These are phyloP conservation scores for Scomberomorus guttatus DNA, from an alignment of 2,797 vertebrate species.

Conservation along the genomic window DNA sequence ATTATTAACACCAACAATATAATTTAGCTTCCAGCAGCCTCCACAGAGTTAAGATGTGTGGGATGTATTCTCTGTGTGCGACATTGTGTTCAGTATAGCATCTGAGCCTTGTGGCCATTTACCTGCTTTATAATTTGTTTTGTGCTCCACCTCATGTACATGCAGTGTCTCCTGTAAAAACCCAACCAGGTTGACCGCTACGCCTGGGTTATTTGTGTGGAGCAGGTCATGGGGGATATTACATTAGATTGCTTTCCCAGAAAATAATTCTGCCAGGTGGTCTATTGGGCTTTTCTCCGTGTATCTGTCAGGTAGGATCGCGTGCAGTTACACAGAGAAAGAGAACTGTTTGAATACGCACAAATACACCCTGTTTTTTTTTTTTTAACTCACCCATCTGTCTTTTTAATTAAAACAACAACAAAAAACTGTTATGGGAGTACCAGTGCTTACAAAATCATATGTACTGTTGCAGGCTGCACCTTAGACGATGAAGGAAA, in stretches of 20 bases:
- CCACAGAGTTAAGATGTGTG: constrained; percentile 41
- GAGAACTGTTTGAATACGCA: constrained; percentile 67
- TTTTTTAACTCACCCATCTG: constrained; percentile 68
- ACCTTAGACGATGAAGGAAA: constrained; percentile 50
- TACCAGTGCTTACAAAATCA: constrained; percentile 36
- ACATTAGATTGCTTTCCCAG: constrained; percentile 86
- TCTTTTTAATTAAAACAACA: constrained; percentile 82
- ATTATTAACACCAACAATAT: constrained; percentile 73
- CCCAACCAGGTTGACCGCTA: constrained; percentile 71
- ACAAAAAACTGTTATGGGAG: constrained; percentile 62
- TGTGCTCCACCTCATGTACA: constrained; percentile 77
- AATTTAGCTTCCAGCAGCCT: constrained; percentile 69
- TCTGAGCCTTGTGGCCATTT: constrained; percentile 72
- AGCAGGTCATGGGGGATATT: constrained; percentile 81
- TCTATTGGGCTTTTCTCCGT: constrained; percentile 74
- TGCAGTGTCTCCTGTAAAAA: constrained; percentile 80
- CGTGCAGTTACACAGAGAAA: constrained; percentile 70
- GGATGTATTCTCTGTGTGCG: constrained; percentile 43
- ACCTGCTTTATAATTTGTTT: constrained; percentile 80
- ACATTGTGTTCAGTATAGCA: constrained; percentile 43
- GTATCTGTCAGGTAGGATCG: constrained; percentile 77
- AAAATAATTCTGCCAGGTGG: constrained; percentile 83
- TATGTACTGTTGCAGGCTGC: constrained; percentile 38
- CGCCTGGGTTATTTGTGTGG: constrained; percentile 80
- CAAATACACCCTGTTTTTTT: constrained; percentile 60